phyloP scores from a whole-genome alignment of 2,797 vertebrate species.

The Sciaenops ocellatus region DNA sequence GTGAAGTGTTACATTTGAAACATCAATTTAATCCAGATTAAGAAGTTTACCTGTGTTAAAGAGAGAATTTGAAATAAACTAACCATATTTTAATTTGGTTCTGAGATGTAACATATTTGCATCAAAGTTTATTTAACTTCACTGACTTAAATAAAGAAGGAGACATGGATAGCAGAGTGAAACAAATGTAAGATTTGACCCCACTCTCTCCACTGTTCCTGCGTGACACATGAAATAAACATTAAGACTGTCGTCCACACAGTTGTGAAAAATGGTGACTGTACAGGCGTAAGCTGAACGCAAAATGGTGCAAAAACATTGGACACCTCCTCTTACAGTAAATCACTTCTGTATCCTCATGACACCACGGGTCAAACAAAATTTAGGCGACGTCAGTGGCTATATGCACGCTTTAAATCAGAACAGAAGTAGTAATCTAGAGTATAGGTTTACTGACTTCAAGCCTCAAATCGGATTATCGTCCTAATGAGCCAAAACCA shows the following conservation, averaged over 20 bases:
- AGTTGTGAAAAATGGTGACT: neutral
- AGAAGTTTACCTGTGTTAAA: neutral
- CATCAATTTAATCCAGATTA: neutral
- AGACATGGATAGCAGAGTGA: neutral
- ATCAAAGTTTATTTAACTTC: neutral
- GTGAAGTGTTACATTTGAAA: neutral
- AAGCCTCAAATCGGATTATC: conserved; percentile 46
- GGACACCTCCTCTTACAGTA: neutral
- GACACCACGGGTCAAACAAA: neutral
- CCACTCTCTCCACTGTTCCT: neutral
- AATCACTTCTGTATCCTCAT: conserved; percentile 28
- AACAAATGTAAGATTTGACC: neutral
- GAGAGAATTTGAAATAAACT: neutral
- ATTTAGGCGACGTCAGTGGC: conserved; percentile 4
- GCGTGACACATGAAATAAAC: conserved; percentile 18
- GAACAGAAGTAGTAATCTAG: conserved; percentile 30
- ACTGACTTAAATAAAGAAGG: neutral
- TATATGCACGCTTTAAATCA: conserved; percentile 40
- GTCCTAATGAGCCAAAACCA: conserved; percentile 51
- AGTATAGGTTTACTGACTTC: conserved; percentile 25
- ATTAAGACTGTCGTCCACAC: neutral
- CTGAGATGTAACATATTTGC: neutral
- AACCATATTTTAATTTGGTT: neutral
- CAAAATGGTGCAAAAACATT: neutral
- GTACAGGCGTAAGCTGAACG: neutral